Conservation (phyloP, 2,113 vertebrate genomes). For the Lagopus muta region DNA sequence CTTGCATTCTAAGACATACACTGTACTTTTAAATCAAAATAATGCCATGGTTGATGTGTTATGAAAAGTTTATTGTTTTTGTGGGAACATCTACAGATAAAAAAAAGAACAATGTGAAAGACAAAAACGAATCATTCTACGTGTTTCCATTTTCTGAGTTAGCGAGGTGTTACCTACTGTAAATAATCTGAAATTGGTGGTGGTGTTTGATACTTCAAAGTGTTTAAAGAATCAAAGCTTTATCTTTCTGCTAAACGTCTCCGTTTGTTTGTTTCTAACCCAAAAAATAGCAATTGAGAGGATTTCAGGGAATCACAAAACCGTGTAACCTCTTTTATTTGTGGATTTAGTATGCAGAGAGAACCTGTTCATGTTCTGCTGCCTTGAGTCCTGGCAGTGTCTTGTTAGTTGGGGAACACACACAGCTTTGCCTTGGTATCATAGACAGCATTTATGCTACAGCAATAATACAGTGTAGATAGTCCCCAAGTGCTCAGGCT, state of each 20-base stretch:
- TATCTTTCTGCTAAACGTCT: not conserved
- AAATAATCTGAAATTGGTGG: not conserved
- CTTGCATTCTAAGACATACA: not conserved
- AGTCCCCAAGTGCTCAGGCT: not conserved
- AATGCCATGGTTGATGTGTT: not conserved
- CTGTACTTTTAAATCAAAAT: not conserved
- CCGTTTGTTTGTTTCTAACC: not conserved
- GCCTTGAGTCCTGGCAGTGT: not conserved
- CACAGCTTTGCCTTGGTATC: not conserved
- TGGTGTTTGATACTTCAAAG: not conserved
- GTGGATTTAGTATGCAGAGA: not conserved
- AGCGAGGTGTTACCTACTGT: not conserved
- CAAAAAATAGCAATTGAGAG: not conserved
- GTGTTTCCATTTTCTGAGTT: not conserved
- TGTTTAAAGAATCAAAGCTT: not conserved
- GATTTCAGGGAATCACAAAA: not conserved
- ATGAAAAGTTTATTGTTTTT: not conserved
- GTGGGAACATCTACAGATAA: not conserved
- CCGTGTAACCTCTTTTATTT: not conserved
- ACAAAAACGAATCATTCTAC: not conserved
- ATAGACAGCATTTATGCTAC: not conserved
- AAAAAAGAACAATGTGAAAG: not conserved
- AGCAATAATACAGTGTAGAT: not conserved
- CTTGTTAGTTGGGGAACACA: not conserved
- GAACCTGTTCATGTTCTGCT: not conserved